Evolutionary conservation across 2,888 invertebrate genomes (phyloP), one percentile per base, ranked within the genome.

Genomic region (Sesamia inferens): DNA sequence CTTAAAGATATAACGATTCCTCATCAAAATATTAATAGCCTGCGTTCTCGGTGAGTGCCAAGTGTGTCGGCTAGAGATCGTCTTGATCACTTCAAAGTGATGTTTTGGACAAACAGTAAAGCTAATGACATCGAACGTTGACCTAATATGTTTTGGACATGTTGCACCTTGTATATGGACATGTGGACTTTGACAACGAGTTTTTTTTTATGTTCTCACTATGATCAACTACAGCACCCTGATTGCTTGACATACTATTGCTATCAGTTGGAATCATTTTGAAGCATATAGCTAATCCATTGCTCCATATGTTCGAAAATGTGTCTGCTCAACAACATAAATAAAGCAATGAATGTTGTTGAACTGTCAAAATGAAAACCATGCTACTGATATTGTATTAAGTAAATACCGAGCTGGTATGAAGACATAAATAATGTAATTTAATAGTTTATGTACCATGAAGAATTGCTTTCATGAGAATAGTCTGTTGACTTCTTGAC

Each of bases 21-120:
- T 79, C 81, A 81, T 85, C 78, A 79, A 84, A 81, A 84, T 84
- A 86, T 86, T 81, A 78, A 76, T 81, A 76, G 84, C 71, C 24
- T 42, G 58, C 59, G 44, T 64, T 42, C 63, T 22, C 72, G 44
- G 16, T 16, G 51, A 47, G 76, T 93, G 94, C 94, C 94, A 94
- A 94, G 89, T 93, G 91, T 94, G 94, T 88, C 94, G 88, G 80
- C 81, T 85, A 84, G 78, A 82, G 85, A 85, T 63, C 68, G 61
- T 82, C 84, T 84, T 79, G 80, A 78, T 83, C 85, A 85, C 87
- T 88, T 92, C 91, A 92, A 92, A 93, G 89, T 86, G 88, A 88
- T 84, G 85, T 81, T 85, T 82, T 76, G 77, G 83, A 82, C 85
- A 86, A 88, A 88, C 85, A 82, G 83, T 87, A 83, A 89, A 86